Conservation (phyloP, 2,113 vertebrate species). For the Oncorhynchus gorbuscha region DNA sequence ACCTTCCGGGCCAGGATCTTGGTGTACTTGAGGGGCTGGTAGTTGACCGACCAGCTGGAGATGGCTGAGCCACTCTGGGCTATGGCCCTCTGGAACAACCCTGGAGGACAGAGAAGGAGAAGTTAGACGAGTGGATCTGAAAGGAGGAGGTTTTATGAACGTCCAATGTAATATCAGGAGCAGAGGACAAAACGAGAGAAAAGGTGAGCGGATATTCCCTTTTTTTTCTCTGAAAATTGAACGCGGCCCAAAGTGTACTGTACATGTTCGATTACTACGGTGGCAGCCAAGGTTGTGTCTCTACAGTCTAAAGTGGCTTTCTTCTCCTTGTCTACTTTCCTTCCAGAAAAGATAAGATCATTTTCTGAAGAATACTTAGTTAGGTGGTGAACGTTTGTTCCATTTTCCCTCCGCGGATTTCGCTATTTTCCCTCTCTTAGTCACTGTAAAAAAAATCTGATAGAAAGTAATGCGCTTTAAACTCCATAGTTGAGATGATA, state of each 20-base stretch:
- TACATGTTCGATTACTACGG: too few relatives aligned
- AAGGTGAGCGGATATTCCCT: too few relatives aligned
- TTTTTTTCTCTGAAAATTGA: too few relatives aligned
- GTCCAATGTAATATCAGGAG: too few relatives aligned
- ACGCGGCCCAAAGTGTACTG: too few relatives aligned
- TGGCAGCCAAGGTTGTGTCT: too few relatives aligned
- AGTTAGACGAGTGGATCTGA: background rate
- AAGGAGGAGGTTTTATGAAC: background rate
- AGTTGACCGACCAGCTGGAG: conserved; percentile 96
- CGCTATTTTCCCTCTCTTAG: background rate
- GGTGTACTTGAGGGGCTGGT: conserved; percentile 92
- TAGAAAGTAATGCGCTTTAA: background rate
- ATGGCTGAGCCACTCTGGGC: conserved; percentile 95
- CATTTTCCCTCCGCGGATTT: too few relatives aligned
- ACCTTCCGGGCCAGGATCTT: conserved; percentile 89
- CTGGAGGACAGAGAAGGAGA: conserved; percentile 54
- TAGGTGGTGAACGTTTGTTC: background rate
- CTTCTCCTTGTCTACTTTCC: too few relatives aligned
- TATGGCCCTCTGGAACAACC: conserved; percentile 92
- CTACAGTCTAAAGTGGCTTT: too few relatives aligned
- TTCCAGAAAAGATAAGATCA: too few relatives aligned
- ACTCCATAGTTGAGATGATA: background rate
- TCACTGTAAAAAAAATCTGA: background rate
- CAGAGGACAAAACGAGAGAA: background rate
- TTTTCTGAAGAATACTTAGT: background rate